A percentile compares a stretch with the other conserved stretches of the same genome.
phyloP scores from a whole-genome alignment of 2,113 vertebrate genomes.

The Caranx ignobilis region DNA sequence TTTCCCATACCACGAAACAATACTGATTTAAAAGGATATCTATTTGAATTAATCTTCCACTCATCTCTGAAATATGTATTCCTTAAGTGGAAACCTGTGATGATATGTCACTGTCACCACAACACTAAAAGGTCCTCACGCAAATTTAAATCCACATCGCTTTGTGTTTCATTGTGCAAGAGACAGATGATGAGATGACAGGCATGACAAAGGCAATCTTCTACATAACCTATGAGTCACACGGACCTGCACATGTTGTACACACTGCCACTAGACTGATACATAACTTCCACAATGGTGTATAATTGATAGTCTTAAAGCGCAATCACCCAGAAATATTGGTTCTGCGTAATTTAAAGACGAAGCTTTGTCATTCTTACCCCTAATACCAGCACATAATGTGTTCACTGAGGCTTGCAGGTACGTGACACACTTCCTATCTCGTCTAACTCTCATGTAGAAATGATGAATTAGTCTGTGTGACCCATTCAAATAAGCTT shows the following conservation, averaged over 20 bases:
- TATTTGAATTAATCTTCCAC: slow-evolving; percentile 4
- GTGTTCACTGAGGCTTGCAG: slow-evolving; percentile 25
- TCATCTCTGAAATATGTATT: background rate
- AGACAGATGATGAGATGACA: slow-evolving; percentile 35
- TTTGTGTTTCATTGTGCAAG: slow-evolving; percentile 43
- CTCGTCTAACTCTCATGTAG: background rate
- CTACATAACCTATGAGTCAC: slow-evolving; percentile 58
- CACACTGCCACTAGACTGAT: slow-evolving; percentile 22
- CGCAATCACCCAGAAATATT: slow-evolving; percentile 19
- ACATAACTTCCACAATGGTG: slow-evolving; percentile 10
- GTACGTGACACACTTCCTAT: background rate
- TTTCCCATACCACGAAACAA: background rate
- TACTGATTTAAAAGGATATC: background rate
- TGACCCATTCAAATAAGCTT: background rate
- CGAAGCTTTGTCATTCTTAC: slow-evolving; percentile 4
- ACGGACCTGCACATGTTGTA: slow-evolving; percentile 19
- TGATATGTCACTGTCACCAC: slow-evolving; percentile 24
- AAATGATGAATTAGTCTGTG: slow-evolving; percentile 30
- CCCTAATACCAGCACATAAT: background rate
- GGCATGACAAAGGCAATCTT: slow-evolving; percentile 16
- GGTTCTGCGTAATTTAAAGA: slow-evolving; percentile 10
- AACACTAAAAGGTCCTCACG: background rate
- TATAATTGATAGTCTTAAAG: slow-evolving; percentile 12
- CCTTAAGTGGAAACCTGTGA: slow-evolving; percentile 8
- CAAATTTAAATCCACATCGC: slow-evolving; percentile 29